Percentiles rank a stretch among this genome's conserved stretches.
These are phyloP conservation scores for Phenganax stokvisi DNA, from an alignment of 92 coral and sea anemone genomes.

Conservation along the genomic window DNA sequence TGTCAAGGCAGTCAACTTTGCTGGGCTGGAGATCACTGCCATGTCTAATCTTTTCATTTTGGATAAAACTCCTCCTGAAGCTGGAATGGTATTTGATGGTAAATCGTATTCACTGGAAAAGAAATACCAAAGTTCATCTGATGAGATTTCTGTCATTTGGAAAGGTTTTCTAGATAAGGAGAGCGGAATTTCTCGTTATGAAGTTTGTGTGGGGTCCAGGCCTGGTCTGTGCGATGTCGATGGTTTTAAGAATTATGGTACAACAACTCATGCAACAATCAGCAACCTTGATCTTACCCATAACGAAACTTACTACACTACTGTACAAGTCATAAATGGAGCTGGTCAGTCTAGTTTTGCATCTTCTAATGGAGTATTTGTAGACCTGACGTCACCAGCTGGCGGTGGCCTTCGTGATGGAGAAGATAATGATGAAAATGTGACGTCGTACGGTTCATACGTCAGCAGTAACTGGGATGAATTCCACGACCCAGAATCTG, in stretches of 20 bases:
- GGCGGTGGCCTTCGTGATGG: conserved; percentile 73
- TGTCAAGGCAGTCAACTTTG: conserved; percentile 76
- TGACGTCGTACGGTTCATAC: conserved; percentile 60
- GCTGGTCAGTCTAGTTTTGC: conserved; percentile 65
- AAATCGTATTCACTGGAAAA: conserved; percentile 40
- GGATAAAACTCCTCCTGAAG: conserved; percentile 53
- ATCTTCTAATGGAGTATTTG: conserved; percentile 64
- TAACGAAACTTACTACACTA: conserved; percentile 55
- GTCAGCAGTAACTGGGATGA: conserved; percentile 84
- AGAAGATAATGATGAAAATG: conserved; percentile 55
- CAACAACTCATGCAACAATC: conserved; percentile 44
- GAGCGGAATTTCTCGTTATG: conserved; percentile 62
- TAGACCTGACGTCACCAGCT: conserved; percentile 78
- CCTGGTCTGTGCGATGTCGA: conserved; percentile 62
- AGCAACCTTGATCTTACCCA: conserved; percentile 63
- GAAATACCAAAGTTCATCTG: conserved; percentile 62
- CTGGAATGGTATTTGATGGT: conserved; percentile 80
- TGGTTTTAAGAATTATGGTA: conserved; percentile 54
- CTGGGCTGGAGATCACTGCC: conserved; percentile 55
- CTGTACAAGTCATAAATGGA: conserved; percentile 67
- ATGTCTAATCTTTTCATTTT: conserved; percentile 64
- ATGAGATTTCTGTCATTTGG: conserved; percentile 78
- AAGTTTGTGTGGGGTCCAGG: conserved; percentile 72
- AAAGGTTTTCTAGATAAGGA: conserved; percentile 64
- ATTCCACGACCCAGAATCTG: conserved; percentile 73